A percentile compares a stretch with the other conserved stretches of the same genome.
These are phyloP conservation scores for Mesitornis unicolor DNA, from an alignment of 2,113 vertebrate species.

Conservation along the genomic window DNA sequence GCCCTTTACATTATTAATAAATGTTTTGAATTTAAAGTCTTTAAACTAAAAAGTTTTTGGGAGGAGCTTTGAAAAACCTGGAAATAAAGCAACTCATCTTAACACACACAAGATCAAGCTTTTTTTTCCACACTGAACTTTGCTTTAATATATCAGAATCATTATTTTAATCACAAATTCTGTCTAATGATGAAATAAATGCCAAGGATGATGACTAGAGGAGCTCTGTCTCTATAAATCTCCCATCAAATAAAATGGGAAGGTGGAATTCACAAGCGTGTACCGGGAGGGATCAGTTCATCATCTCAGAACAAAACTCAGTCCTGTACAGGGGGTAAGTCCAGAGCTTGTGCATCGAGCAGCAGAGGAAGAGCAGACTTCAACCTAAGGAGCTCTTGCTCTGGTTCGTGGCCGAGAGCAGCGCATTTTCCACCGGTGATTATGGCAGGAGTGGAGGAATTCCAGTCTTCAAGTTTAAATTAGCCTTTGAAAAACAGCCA, in stretches of 20 bases:
- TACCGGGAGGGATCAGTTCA: background rate
- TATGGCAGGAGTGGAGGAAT: background rate
- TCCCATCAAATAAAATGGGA: background rate
- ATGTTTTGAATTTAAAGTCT: constrained; percentile 50
- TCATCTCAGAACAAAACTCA: background rate
- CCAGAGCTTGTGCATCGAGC: background rate
- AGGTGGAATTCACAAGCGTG: background rate
- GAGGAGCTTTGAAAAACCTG: constrained; percentile 39
- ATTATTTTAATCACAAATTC: constrained; percentile 34
- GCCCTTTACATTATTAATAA: constrained; percentile 71
- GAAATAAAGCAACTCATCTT: constrained; percentile 1
- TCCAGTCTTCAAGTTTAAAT: background rate
- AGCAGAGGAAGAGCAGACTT: background rate
- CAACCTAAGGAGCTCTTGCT: background rate
- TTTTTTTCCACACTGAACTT: background rate
- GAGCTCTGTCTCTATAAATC: background rate
- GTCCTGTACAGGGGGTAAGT: background rate
- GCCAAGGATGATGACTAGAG: background rate
- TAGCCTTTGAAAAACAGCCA: background rate
- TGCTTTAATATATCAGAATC: background rate
- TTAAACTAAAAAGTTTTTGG: constrained; percentile 45
- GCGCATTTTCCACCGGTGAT: background rate
- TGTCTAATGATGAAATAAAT: constrained; percentile 13
- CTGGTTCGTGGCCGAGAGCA: background rate
- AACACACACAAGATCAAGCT: background rate